Base-by-base conservation (phyloP, 1,140 invertebrate genomes). In the Ectropis grisescens region DNA sequence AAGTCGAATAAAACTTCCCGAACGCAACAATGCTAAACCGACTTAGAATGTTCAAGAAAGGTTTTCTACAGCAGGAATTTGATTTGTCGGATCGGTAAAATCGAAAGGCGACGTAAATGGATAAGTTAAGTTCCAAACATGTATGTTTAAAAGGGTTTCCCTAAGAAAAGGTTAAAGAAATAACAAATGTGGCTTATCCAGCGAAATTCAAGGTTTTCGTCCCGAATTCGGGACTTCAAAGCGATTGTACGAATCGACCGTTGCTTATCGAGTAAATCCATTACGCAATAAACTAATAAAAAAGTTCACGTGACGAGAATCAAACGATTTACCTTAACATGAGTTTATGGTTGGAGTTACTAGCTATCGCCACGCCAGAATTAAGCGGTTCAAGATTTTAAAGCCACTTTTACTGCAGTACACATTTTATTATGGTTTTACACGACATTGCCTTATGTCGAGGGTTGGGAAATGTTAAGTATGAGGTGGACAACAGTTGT, bases 401-500 rank as follows among this genome's bases (percentile, higher is more conserved):
- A 50, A 60, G 47, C 44, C 27, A 35, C 38, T 37, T 57, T 61
- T 47, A 49, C 30, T 37, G 49, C 41, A 27, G 33, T 29, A n/a
- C n/a, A n/a, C n/a, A n/a, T 56, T 66, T 71, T 66, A 66, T 60
- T 59, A 51, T 56, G 49, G 56, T 68, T 61, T 59, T 55, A 61
- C 57, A 69, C 55, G 58, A 41, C n/a, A n/a, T n/a, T n/a, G n/a
- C n/a, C n/a, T n/a, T n/a, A n/a, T n/a, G n/a, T n/a, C n/a, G n/a
- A n/a, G n/a, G n/a, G n/a, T n/a, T n/a, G n/a, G n/a, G n/a, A n/a
- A n/a, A n/a, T n/a, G n/a, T n/a, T n/a, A n/a, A n/a, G n/a, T n/a
- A n/a, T n/a, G n/a, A n/a, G n/a, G n/a, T n/a, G n/a, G n/a, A n/a
- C n/a, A n/a, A n/a, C n/a, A n/a, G n/a, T n/a, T n/a, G n/a, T n/a